Evolutionary conservation across 2,113 vertebrate species (phyloP), one percentile per base, ranked within the genome.

Genomic region (Sapajus apella): DNA sequence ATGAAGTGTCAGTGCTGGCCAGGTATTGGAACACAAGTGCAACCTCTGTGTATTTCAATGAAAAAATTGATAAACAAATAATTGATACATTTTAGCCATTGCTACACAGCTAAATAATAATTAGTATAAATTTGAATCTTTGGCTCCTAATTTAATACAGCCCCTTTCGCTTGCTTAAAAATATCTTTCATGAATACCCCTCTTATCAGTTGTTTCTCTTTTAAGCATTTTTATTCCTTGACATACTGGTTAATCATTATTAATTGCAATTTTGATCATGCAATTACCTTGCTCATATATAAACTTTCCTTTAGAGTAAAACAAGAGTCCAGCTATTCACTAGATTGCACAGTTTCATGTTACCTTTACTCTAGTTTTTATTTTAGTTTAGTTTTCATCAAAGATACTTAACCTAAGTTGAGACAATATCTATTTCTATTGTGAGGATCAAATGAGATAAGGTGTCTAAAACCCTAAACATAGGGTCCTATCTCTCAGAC

Each of bases 401-500:
- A 37, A 87, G 61, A 16, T 35, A 56, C 61, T 61, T 50, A 23
- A 50, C 0, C 0, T 68, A 87, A 52, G 72, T 40, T 40, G 13
- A 89, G 55, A 32, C 52, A 18, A 50, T 75, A 75, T 40, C 14
- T 6, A 21, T 17, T 80, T n/a, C 8, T 32, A 13, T 6, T 16
- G 0, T 17, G 37, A 16, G 12, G 4, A 35, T 55, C 70, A 43
- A 35, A 37, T 7, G 23, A 52, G 21, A 9, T 12, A 37, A 45
- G 50, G 10, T 4, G 7, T 27, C 6, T n/a, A 37, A 56, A 8
- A 17, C 17, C 40, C 27, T 12, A 13, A 50, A 25, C 37, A 14
- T 0, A 10, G 40, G 2, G 7, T 37, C 5, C 16, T 23, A 6
- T 6, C 17, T 14, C 11, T 40, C 27, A 30, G 20, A 1, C 9